Evolutionary conservation across 2,888 invertebrate species (phyloP).

Genomic region (Urechis unicinctus): DNA sequence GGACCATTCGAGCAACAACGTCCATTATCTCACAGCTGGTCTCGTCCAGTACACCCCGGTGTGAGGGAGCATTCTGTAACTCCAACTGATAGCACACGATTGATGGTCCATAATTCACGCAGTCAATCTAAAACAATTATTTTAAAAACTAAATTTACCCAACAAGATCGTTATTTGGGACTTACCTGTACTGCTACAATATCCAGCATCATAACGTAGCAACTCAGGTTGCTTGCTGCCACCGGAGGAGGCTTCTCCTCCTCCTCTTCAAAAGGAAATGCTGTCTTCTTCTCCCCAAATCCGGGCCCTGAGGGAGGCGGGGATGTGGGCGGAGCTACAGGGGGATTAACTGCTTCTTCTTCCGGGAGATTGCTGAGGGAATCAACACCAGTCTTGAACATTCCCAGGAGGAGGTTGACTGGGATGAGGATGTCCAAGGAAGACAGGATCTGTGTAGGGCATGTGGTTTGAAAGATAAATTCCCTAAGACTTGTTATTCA

Average conservation of each 20-base stretch:
- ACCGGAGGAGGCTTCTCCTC: not conserved
- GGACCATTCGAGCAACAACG: slow-evolving; percentile 69
- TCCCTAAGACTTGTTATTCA: not conserved
- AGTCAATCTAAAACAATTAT: too few species aligned
- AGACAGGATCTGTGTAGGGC: slow-evolving; percentile 60
- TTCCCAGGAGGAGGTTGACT: slow-evolving; percentile 74
- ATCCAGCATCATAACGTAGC: slow-evolving; percentile 94
- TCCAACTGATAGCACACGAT: slow-evolving; percentile 60
- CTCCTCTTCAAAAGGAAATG: not conserved
- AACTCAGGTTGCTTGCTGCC: slow-evolving; percentile 71
- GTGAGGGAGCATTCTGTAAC: slow-evolving; percentile 74
- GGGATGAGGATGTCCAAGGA: slow-evolving; percentile 85
- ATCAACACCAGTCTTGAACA: slow-evolving; percentile 81
- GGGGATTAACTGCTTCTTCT: slow-evolving; percentile 1
- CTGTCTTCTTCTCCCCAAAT: slow-evolving; percentile 4
- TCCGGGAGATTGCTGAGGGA: slow-evolving; percentile 29
- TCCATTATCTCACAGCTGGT: slow-evolving; percentile 66
- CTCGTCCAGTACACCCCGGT: slow-evolving; percentile 68
- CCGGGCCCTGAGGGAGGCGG: not conserved
- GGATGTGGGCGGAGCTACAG: slow-evolving; percentile 17
- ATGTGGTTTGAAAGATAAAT: not conserved
- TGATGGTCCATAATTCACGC: not conserved
- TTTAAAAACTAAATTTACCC: not conserved
- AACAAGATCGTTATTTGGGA: not conserved
- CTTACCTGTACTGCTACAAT: slow-evolving; percentile 83